Evolutionary conservation across 2,113 vertebrate species (phyloP), one percentile per base, ranked within the genome.

Genomic region (Pyxicephalus adspersus): DNA sequence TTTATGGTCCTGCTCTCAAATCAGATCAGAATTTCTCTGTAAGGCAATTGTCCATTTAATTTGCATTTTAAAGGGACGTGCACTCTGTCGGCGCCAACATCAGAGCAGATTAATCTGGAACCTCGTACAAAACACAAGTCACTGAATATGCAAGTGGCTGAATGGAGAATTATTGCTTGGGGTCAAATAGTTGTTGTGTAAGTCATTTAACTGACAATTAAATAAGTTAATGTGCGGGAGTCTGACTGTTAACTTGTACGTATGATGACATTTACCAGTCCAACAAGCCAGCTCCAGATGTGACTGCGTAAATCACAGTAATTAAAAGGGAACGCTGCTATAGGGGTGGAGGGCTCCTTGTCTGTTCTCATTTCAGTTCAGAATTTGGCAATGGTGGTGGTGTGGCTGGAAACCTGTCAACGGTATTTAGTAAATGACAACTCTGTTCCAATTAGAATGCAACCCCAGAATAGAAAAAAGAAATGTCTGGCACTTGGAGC

Each of bases 231-330:
- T 68, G 64, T 54, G 70, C 83, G 38, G 38, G 23, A 66, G 55
- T 16, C 80, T 80, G 76, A 73, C 81, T 77, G 77, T 70, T 83
- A 84, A 85, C 54, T 80, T 63, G 75, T 80, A 86, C 71, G 73
- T 3, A 51, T 68, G 84, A 84, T 82, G 83, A 63, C 73, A 75
- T 83, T 81, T 83, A 64, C 15, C 68, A 83, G 82, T 83, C 79
- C 81, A 83, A 54, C 0, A 0, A n/a, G 70, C 52, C 20, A 71
- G 74, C 80, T 18, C 73, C 86, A 87, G 84, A 83, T 84, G 80
- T 82, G 77, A 81, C 67, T 67, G 66, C 34, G 31, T 64, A 31
- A 23, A 64, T 77, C 76, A 66, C 11, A 15, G 28, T 77, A 51
- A 77, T 23, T 29, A 55, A 64, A 4, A 2, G 17, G 54, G 26